These are phyloP conservation scores for Epinotia demarniana DNA, from an alignment of 2,888 invertebrate species.

Conservation along the genomic window DNA sequence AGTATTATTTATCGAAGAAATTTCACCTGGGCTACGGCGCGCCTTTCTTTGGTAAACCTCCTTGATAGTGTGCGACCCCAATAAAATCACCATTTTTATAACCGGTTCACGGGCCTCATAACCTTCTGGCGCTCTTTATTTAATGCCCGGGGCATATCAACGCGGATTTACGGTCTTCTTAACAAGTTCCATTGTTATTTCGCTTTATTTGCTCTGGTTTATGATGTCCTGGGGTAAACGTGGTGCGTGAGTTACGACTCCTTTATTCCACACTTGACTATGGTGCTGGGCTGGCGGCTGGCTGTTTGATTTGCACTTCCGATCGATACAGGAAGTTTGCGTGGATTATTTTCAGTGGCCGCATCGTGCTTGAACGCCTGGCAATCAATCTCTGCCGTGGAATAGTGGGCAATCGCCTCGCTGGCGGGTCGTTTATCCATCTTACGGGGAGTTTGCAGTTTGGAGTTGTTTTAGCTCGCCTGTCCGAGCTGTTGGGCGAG, in stretches of 20 bases:
- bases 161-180: conserved; percentile 59
- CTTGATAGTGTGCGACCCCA: conserved; percentile 58
- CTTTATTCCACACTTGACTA: conserved; percentile 34
- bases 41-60: conserved; percentile 51
- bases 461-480: conserved; percentile 48
- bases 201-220: conserved; percentile 48
- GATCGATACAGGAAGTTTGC: not conserved
- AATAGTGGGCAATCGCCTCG: conserved; percentile 1
- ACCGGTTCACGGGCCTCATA: conserved; percentile 63
- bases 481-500: conserved; percentile 45
- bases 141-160: conserved; percentile 59
- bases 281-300: no score
- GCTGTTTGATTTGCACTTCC: not conserved
- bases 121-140: conserved; percentile 63
- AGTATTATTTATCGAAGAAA: conserved; percentile 57
- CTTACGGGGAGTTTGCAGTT: conserved; percentile 24
- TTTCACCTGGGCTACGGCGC: conserved; percentile 52
- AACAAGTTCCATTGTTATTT: conserved; percentile 57
- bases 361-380: conserved; percentile 8
- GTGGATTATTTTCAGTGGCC: conserved; percentile 5
- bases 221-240: conserved; percentile 50
- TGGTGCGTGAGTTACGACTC: conserved; percentile 49
- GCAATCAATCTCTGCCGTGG: conserved; percentile 39
- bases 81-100: conserved; percentile 72
- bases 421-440: conserved; percentile 20